These are phyloP conservation scores for Saguinus midas DNA, from an alignment of 2,113 vertebrate genomes.

Conservation along the genomic window DNA sequence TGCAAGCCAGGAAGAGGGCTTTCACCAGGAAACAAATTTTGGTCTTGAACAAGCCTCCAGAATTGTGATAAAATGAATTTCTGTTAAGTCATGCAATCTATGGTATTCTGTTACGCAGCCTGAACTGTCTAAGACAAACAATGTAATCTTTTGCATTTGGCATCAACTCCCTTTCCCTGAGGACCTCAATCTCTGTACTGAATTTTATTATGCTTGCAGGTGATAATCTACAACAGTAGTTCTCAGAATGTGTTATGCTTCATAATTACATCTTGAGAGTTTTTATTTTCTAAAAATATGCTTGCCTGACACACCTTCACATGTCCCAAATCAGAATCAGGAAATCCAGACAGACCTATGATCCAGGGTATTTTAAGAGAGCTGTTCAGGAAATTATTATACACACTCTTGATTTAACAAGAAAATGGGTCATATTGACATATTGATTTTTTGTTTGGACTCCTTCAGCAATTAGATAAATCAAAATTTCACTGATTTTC, in stretches of 20 bases:
- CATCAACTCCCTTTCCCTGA: not conserved
- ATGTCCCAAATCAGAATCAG: not conserved
- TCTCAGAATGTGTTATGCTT: not conserved
- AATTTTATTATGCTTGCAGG: not conserved
- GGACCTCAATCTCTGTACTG: not conserved
- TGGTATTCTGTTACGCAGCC: not conserved
- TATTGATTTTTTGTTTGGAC: not conserved
- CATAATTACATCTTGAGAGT: not conserved
- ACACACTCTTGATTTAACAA: not conserved
- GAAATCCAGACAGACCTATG: not conserved
- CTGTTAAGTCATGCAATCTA: not conserved
- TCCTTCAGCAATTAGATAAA: not conserved
- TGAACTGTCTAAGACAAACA: not conserved
- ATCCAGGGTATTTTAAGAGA: not conserved
- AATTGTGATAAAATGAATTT: not conserved
- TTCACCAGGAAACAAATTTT: not conserved
- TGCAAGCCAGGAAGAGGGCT: not conserved
- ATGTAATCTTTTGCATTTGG: not conserved
- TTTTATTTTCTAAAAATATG: not conserved
- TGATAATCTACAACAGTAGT: not conserved
- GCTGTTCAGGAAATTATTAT: not conserved
- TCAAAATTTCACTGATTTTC: constrained; percentile 37
- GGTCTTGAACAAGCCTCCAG: not conserved
- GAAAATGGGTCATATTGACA: not conserved
- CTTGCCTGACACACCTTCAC: not conserved